Evolutionary conservation across 2,797 vertebrate genomes (phyloP).

Genomic region (Poecilia velifera): DNA sequence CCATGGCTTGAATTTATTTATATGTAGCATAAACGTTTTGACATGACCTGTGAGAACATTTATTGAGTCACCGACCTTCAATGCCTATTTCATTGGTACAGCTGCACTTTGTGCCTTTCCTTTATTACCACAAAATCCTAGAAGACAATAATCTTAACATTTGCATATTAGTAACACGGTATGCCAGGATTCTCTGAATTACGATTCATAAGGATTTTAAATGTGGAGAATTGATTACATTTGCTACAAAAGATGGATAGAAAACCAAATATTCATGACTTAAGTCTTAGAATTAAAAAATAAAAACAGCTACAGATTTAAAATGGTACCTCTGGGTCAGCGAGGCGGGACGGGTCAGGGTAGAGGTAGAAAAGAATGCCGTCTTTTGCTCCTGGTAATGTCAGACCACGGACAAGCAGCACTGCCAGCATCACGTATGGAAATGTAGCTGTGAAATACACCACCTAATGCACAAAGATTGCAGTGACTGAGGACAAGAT

Average conservation of each 20-base stretch:
- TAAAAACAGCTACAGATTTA: not conserved
- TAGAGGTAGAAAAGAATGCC: constrained; percentile 96
- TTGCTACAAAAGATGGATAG: not conserved
- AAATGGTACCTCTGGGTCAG: constrained; percentile 82
- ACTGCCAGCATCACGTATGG: constrained; percentile 93
- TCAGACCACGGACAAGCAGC: constrained; percentile 91
- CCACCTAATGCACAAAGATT: constrained; percentile 73
- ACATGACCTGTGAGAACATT: not conserved
- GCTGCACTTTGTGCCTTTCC: no score
- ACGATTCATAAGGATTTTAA: not conserved
- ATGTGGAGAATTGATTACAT: not conserved
- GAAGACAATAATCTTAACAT: not conserved
- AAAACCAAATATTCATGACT: not conserved
- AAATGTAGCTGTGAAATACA: constrained; percentile 96
- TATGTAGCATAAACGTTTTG: not conserved
- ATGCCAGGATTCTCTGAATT: not conserved
- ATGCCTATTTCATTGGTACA: no score
- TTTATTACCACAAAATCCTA: not conserved
- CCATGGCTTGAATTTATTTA: not conserved
- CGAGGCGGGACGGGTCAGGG: constrained; percentile 89
- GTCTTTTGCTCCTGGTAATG: constrained; percentile 89
- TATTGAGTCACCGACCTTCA: not conserved
- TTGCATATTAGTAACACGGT: not conserved
- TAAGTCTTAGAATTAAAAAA: not conserved
- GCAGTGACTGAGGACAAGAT: not conserved